A percentile compares a stretch with the other conserved stretches of the same genome.
Conservation (phyloP, 2,113 vertebrate genomes). For the Pelecanus crispus region DNA sequence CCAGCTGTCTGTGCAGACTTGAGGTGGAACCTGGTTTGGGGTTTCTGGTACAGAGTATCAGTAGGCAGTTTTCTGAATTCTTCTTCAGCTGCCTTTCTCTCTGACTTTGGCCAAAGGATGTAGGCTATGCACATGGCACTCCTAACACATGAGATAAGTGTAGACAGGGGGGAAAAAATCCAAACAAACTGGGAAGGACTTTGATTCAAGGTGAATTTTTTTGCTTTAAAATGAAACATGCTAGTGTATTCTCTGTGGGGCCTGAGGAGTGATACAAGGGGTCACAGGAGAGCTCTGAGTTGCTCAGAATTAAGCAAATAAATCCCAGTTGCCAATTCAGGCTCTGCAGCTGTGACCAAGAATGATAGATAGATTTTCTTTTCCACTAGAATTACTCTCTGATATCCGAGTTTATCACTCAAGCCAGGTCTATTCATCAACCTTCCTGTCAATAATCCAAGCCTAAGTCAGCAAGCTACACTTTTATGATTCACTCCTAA, state of each 20-base stretch:
- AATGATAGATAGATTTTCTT: constrained; percentile 75
- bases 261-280: background rate
- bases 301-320: constrained; percentile 64
- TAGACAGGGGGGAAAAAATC: background rate
- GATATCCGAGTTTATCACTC: constrained; percentile 83
- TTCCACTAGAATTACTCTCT: constrained; percentile 82
- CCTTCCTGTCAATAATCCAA: constrained; percentile 72
- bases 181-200: background rate
- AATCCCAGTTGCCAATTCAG: constrained; percentile 38
- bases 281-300: background rate
- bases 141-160: background rate
- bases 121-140: background rate
- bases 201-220: background rate
- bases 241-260: background rate
- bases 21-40: background rate
- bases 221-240: background rate
- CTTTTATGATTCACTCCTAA: constrained; percentile 59
- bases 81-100: background rate
- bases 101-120: background rate
- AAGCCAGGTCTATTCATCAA: constrained; percentile 73
- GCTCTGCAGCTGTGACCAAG: constrained; percentile 51
- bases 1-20: background rate
- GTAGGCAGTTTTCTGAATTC: background rate
- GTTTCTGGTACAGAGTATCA: background rate
- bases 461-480: constrained; percentile 67